These are phyloP conservation scores for Nymphalis polychloros DNA, from an alignment of 2,888 invertebrate genomes.

Conservation along the genomic window DNA sequence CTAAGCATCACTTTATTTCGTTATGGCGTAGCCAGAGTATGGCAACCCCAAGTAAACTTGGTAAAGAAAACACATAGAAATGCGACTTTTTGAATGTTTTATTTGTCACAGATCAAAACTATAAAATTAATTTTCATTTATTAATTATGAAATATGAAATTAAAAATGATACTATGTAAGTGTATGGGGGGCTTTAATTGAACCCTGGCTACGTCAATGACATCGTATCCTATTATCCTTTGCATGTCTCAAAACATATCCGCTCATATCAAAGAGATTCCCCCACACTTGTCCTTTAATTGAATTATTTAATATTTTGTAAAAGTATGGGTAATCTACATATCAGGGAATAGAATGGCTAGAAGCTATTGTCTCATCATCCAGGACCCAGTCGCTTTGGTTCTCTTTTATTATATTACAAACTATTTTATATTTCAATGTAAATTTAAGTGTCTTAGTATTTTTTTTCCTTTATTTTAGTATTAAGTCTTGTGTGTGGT, in stretches of 20 bases:
- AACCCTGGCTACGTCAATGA: too few relatives aligned
- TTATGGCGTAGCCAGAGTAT: neutral
- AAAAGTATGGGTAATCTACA: constrained; percentile 57
- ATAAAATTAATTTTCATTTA: too few relatives aligned
- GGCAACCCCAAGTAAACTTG: too few relatives aligned
- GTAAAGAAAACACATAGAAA: too few relatives aligned
- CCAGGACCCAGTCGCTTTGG: constrained; percentile 43
- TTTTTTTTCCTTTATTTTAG: constrained; percentile 69
- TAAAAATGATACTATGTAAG: too few relatives aligned
- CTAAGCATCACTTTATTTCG: constrained; percentile 25
- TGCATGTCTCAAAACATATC: constrained; percentile 58
- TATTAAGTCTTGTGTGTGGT: constrained; percentile 79
- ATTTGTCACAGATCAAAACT: too few relatives aligned
- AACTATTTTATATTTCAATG: constrained; percentile 50
- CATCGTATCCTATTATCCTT: constrained; percentile 11
- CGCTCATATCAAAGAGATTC: constrained; percentile 61
- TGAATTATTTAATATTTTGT: constrained; percentile 5
- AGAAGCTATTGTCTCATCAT: constrained; percentile 53
- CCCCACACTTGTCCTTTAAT: constrained; percentile 55
- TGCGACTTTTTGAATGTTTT: too few relatives aligned
- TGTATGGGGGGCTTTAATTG: too few relatives aligned
- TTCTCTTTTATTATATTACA: constrained; percentile 38
- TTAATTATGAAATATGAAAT: too few relatives aligned
- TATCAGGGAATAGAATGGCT: constrained; percentile 72
- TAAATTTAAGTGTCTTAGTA: constrained; percentile 60